These are phyloP conservation scores for Cryptocheilus praepositus DNA, from an alignment of 2,888 invertebrate species.

Conservation along the genomic window DNA sequence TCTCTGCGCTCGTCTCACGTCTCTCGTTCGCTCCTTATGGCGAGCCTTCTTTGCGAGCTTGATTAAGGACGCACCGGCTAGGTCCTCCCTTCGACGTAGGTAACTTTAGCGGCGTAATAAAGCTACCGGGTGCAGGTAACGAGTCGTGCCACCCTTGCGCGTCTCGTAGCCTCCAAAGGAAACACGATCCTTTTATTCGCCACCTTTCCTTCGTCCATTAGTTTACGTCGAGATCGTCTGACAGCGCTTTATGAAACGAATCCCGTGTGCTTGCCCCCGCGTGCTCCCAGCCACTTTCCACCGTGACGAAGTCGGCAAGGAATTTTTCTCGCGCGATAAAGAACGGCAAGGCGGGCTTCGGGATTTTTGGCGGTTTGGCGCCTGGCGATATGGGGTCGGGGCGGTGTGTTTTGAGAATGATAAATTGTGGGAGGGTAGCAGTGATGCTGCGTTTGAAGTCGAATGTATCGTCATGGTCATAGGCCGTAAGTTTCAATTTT, in stretches of 20 bases:
- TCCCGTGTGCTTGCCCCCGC: not conserved
- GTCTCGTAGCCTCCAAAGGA: slow-evolving; percentile 29
- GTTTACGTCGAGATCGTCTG: slow-evolving; percentile 22
- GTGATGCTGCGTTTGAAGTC: too few relatives aligned
- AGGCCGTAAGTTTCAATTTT: too few relatives aligned
- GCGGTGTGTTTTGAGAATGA: too few relatives aligned
- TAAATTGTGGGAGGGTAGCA: too few relatives aligned
- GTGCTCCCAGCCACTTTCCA: not conserved
- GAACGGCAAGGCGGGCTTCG: not conserved
- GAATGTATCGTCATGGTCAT: too few relatives aligned
- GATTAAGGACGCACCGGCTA: slow-evolving; percentile 23
- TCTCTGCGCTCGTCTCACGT: not conserved
- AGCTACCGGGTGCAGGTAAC: slow-evolving; percentile 28
- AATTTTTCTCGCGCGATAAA: slow-evolving; percentile 6
- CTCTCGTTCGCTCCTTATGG: slow-evolving; percentile 7
- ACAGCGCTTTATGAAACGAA: slow-evolving; percentile 15
- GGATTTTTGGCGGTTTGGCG: too few relatives aligned
- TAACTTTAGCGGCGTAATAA: slow-evolving; percentile 36
- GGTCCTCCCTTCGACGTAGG: slow-evolving; percentile 1
- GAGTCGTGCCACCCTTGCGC: slow-evolving; percentile 15
- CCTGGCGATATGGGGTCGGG: too few relatives aligned
- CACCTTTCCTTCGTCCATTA: slow-evolving; percentile 12
- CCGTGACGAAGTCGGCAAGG: not conserved
- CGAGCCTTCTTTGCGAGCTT: slow-evolving; percentile 17
- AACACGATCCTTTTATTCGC: slow-evolving; percentile 31